phyloP scores from a whole-genome alignment of 2,113 vertebrate genomes.

The Petaurus breviceps region DNA sequence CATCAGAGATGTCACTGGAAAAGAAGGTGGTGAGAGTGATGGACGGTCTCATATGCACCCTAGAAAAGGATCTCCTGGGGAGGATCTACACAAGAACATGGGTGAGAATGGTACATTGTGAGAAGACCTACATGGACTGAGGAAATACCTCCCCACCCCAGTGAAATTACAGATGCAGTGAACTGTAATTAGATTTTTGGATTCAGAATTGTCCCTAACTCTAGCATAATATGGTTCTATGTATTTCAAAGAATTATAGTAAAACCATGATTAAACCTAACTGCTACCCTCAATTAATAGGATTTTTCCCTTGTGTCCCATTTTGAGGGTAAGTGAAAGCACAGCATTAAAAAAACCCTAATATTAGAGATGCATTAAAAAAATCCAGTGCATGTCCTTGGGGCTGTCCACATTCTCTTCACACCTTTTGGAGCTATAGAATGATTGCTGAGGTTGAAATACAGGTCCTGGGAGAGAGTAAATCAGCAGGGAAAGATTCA shows the following conservation, averaged over 20 bases:
- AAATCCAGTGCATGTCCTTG: not conserved
- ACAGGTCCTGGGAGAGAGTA: not conserved
- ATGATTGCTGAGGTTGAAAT: not conserved
- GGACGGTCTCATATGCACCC: not conserved
- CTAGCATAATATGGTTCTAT: rapidly evolving
- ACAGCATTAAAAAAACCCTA: not conserved
- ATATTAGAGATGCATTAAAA: not conserved
- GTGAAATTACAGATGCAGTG: not conserved
- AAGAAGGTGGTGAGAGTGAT: not conserved
- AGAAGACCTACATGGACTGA: not conserved
- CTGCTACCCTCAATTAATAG: not conserved
- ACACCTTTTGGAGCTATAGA: not conserved
- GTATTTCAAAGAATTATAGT: not conserved
- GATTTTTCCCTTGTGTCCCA: rapidly evolving
- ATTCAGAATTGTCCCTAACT: not conserved
- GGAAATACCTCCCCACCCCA: not conserved
- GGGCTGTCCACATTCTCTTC: not conserved
- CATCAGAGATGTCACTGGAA: not conserved
- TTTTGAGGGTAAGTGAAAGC: not conserved
- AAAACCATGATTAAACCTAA: not conserved
- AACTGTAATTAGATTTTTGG: not conserved
- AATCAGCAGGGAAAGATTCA: not conserved
- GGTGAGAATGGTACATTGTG: not conserved
- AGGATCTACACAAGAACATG: not conserved
- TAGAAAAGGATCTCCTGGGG: not conserved